Evolutionary conservation across 2,113 vertebrate genomes (phyloP).

Genomic region (Nothoprocta pentlandii): DNA sequence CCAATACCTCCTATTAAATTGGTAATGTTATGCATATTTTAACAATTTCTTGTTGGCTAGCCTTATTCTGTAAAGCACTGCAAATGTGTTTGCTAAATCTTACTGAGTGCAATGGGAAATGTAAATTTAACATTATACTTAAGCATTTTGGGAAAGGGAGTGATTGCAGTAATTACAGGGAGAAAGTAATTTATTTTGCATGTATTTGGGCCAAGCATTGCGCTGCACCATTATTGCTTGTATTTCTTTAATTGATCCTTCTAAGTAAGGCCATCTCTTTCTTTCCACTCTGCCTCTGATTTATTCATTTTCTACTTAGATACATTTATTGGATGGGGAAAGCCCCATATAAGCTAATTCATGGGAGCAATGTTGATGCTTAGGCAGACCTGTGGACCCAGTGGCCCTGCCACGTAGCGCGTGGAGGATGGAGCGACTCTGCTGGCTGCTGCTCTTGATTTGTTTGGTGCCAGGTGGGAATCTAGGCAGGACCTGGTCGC

Average conservation of each 20-base stretch:
- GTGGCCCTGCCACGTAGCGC: accelerated
- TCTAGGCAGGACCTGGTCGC: background rate
- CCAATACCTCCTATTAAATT: background rate
- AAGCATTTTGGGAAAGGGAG: background rate
- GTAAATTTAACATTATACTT: background rate
- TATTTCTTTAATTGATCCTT: background rate
- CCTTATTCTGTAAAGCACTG: background rate
- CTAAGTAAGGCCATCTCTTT: background rate
- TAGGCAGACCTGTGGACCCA: background rate
- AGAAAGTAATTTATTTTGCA: background rate
- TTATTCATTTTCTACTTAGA: background rate
- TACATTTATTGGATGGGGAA: background rate
- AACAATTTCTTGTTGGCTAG: background rate
- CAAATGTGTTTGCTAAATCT: background rate
- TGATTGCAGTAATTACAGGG: background rate
- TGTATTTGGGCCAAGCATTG: background rate
- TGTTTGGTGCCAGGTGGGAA: background rate
- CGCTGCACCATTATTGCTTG: background rate
- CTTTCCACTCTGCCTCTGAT: background rate
- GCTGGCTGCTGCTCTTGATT: background rate
- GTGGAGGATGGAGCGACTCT: background rate
- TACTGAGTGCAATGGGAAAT: background rate
- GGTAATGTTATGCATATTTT: background rate
- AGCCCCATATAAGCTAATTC: background rate
- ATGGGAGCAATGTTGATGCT: background rate